phyloP scores from a whole-genome alignment of 2,888 invertebrate species.

The Sepioteuthis lessoniana region DNA sequence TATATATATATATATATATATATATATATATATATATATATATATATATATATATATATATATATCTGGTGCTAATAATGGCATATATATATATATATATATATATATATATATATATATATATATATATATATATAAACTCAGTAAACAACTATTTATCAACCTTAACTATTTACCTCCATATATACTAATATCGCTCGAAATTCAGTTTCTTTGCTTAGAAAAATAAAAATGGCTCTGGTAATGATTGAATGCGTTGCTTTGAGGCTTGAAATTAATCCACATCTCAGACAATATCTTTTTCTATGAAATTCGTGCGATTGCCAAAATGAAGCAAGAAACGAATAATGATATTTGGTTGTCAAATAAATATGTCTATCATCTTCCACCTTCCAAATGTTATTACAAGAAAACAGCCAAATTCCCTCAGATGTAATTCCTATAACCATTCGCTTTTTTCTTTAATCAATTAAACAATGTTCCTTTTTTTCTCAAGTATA shows the following conservation, averaged over 20 bases:
- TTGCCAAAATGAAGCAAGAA: not conserved
- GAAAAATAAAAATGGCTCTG: not conserved
- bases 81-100: too few species aligned
- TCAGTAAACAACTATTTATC: too few species aligned
- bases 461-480: not conserved
- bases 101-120: too few species aligned
- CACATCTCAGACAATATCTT: not conserved
- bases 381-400: not conserved
- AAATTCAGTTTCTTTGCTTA: not conserved
- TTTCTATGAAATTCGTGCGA: not conserved
- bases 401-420: not conserved
- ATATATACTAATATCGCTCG: too few species aligned
- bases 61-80: too few species aligned
- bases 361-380: conserved; percentile 33
- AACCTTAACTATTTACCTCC: too few species aligned
- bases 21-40: too few species aligned
- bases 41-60: too few species aligned
- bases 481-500: not conserved
- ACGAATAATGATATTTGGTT: not conserved
- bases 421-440: not conserved
- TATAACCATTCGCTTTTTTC: not conserved
- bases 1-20: too few species aligned
- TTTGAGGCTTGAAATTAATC: not conserved
- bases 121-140: too few species aligned
- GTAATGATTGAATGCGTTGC: not conserved